These are phyloP conservation scores for Apocrypta bakeri DNA, from an alignment of 1,140 invertebrate genomes.

Conservation along the genomic window DNA sequence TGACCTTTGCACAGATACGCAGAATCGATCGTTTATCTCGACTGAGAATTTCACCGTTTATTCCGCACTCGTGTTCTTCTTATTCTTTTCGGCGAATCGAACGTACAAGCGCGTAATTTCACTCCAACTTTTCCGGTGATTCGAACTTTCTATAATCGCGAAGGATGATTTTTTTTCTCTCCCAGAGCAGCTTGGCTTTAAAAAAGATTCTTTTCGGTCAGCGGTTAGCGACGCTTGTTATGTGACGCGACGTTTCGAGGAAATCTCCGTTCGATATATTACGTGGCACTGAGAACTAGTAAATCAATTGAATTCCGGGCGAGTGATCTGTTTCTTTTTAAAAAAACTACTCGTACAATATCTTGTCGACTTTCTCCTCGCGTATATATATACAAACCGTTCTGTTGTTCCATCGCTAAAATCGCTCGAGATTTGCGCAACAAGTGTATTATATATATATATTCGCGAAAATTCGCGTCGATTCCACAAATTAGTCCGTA, in stretches of 20 bases:
- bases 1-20: slow-evolving; percentile 47
- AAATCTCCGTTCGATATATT: too few relatives aligned
- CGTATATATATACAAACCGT: background rate
- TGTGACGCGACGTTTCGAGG: too few relatives aligned
- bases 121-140: slow-evolving; percentile 22
- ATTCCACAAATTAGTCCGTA: background rate
- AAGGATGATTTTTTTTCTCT: background rate
- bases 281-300: too few relatives aligned
- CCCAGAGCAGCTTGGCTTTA: background rate
- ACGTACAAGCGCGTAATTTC: background rate
- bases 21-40: background rate
- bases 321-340: too few relatives aligned
- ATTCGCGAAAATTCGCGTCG: background rate
- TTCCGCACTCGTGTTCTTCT: too few relatives aligned
- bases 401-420: background rate
- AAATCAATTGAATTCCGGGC: background rate
- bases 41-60: background rate
- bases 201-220: background rate
- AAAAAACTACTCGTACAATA: too few relatives aligned
- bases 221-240: too few relatives aligned
- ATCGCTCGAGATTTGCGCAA: background rate
- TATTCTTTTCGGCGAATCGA: slow-evolving; percentile 17
- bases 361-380: too few relatives aligned
- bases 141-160: slow-evolving; percentile 37
- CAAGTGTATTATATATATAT: too few relatives aligned